Evolutionary conservation across 2,797 vertebrate species (phyloP).

Genomic region (Falco naumanni): DNA sequence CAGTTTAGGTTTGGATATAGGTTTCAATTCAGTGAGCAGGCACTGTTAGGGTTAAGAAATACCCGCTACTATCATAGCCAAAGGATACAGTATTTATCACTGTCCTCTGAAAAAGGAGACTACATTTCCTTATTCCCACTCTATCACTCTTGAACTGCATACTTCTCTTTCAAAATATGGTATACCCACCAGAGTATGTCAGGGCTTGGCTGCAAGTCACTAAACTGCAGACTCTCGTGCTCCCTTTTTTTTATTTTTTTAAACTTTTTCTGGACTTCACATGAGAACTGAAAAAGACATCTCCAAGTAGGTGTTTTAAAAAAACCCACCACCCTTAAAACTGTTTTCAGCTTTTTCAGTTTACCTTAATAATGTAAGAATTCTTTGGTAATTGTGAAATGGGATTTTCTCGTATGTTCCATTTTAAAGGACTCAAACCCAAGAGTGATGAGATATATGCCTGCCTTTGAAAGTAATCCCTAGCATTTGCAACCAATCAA

Average conservation of each 20-base stretch:
- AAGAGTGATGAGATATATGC: background rate
- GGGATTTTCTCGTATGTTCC: background rate
- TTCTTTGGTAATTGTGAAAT: background rate
- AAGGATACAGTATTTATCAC: background rate
- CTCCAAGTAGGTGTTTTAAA: background rate
- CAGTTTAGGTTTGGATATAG: background rate
- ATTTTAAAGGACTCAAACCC: background rate
- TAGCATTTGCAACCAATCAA: conserved; percentile 24
- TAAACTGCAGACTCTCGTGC: background rate
- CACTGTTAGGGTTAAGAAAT: background rate
- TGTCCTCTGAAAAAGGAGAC: background rate
- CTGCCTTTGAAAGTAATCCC: background rate
- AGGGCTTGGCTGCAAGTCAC: background rate
- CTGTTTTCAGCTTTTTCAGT: background rate
- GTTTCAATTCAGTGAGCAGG: background rate
- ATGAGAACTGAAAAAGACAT: background rate
- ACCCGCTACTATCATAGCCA: background rate
- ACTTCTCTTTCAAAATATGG: background rate
- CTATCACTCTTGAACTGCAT: background rate
- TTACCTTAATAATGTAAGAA: background rate
- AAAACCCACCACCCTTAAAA: background rate
- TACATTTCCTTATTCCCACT: background rate
- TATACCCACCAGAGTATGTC: background rate
- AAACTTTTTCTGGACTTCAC: background rate
- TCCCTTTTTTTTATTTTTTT: background rate